Evolutionary conservation across 2,888 invertebrate species (phyloP).

Genomic region (Acleris literana): DNA sequence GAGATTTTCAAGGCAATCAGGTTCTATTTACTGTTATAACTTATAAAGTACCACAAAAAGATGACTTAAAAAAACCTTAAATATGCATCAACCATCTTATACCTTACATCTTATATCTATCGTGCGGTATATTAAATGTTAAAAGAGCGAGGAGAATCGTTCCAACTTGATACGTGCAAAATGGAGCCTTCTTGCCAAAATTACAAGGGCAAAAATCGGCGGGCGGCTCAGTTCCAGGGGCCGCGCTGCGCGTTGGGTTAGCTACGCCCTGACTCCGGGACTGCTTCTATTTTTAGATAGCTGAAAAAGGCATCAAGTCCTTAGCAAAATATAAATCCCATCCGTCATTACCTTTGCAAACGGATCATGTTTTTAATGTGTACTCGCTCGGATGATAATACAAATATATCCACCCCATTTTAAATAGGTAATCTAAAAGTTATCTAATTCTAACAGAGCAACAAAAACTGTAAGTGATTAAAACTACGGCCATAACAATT

Average conservation of each 20-base stretch:
- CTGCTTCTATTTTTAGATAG: slow-evolving; percentile 57
- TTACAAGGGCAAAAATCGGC: slow-evolving; percentile 40
- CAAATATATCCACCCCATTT: not conserved
- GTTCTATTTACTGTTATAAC: not conserved
- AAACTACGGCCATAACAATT: not conserved
- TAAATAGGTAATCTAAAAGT: not conserved
- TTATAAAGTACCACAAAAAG: not conserved
- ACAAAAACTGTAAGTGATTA: not conserved
- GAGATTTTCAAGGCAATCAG: not conserved
- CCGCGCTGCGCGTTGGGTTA: slow-evolving; percentile 42
- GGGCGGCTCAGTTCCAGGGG: slow-evolving; percentile 27
- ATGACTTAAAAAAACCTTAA: slow-evolving; percentile 28
- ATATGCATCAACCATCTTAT: slow-evolving; percentile 38
- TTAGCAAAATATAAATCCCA: slow-evolving; percentile 43
- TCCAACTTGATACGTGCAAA: slow-evolving; percentile 25
- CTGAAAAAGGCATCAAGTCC: slow-evolving; percentile 52
- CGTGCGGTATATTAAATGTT: slow-evolving; percentile 39
- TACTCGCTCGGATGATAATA: not conserved
- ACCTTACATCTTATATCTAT: slow-evolving; percentile 36
- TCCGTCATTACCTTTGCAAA: slow-evolving; percentile 23
- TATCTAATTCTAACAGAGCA: not conserved
- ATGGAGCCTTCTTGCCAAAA: slow-evolving; percentile 32
- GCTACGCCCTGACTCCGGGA: slow-evolving; percentile 43
- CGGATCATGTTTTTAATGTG: slow-evolving; percentile 21
- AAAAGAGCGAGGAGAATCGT: slow-evolving; percentile 42